Evolutionary conservation across 2,888 invertebrate genomes (phyloP), one percentile per base, ranked within the genome.

Genomic region (Conus canariensis): DNA sequence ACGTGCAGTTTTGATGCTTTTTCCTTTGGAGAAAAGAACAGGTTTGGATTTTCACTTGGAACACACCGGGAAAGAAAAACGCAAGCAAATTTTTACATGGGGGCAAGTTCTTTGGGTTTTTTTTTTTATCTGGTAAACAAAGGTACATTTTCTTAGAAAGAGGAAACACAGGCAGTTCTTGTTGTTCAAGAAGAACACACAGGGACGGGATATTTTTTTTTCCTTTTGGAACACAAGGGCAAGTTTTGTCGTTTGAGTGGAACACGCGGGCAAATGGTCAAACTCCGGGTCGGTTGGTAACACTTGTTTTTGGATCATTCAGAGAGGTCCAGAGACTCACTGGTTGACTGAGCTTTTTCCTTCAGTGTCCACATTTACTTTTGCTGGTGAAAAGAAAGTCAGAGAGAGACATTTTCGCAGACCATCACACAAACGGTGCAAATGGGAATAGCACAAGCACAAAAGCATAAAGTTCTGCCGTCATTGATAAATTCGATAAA

Each of bases 281-380:
- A 19, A 83, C 56, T 58, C 8, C 10, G 56, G 58, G 19, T 58
- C 8, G 56, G 56, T 56, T 45, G 45, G 56, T 56, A 12, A 56
- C 5, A 56, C 56, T 25, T 56, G 10, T 19, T 6, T 58, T 25
- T 22, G 82, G 58, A 19, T 25, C 82, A 56, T 58, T 22, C 82
- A 83, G 82, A 58, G 22, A 83, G 16, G 19, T 1, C 25, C 56
- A 10, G 82, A 10, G 19, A 83, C 82, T 83, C 58, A 83, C 82
- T 83, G 82, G 19, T 19, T 56, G 82, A 83, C 82, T 83, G 82
- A 58, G 82, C 82, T 56, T 56, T 58, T 58, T 83, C 82, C 58
- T 83, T 83, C 82, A 16, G 22, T 58, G 82, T 56, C 82, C 82
- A 83, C 10, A 80, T 58, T 83, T 83, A 83, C 56, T 58, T 19